Conservation (phyloP, 2,888 invertebrate genomes). For the Corythucha ciliata region DNA sequence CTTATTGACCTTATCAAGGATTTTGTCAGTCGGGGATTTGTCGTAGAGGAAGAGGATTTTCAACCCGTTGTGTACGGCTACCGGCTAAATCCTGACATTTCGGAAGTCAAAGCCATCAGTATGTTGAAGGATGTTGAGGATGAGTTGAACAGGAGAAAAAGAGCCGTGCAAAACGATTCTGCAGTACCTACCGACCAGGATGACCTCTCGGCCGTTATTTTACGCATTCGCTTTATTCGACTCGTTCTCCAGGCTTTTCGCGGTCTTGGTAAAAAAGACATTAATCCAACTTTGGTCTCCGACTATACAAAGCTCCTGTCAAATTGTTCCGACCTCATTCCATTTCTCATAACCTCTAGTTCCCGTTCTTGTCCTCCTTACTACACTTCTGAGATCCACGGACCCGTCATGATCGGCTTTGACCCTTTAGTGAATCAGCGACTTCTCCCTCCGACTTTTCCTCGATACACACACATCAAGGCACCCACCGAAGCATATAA, state of each 20-base stretch:
- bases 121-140: slow-evolving; percentile 87
- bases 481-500: slow-evolving; percentile 62
- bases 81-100: slow-evolving; percentile 68
- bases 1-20: slow-evolving; percentile 81
- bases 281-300: slow-evolving; percentile 55
- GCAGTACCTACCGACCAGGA: slow-evolving; percentile 42
- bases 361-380: slow-evolving; percentile 30
- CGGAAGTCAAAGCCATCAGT: slow-evolving; percentile 67
- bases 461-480: slow-evolving; percentile 87
- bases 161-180: slow-evolving; percentile 44
- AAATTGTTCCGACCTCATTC: slow-evolving; percentile 73
- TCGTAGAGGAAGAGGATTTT: slow-evolving; percentile 94
- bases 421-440: slow-evolving; percentile 94
- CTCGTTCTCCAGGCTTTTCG: slow-evolving; percentile 65
- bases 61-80: slow-evolving; percentile 88
- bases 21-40: slow-evolving; percentile 73
- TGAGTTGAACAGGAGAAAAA: slow-evolving; percentile 64
- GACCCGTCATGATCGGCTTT: slow-evolving; percentile 62
- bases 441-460: slow-evolving; percentile 94
- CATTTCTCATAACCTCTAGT: slow-evolving; percentile 38
- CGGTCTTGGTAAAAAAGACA: slow-evolving; percentile 48
- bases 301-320: slow-evolving; percentile 66
- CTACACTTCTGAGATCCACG: slow-evolving; percentile 28
- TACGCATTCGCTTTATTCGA: slow-evolving; percentile 76
- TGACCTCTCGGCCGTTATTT: slow-evolving; percentile 58